Conservation (phyloP, 2,113 vertebrate genomes). For the Eurypyga helias region DNA sequence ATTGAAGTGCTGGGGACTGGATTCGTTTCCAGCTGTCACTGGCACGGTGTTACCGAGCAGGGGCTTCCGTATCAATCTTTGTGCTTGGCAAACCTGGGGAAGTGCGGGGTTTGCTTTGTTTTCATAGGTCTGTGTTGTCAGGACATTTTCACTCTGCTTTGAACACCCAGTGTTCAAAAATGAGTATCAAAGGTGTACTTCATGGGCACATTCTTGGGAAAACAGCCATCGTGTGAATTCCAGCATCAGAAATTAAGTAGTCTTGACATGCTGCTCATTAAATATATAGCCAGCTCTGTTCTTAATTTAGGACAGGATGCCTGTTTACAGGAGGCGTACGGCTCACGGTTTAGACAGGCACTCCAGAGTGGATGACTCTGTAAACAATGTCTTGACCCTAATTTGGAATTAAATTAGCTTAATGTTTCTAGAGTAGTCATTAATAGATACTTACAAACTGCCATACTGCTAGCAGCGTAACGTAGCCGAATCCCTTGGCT, state of each 20-base stretch:
- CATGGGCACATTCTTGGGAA: not conserved
- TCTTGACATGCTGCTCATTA: not conserved
- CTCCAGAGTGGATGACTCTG: slow-evolving; percentile 3
- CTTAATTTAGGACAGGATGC: not conserved
- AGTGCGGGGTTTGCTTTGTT: not conserved
- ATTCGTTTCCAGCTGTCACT: not conserved
- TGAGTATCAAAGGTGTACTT: not conserved
- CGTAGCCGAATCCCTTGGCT: not conserved
- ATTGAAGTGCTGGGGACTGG: not conserved
- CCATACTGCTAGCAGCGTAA: not conserved
- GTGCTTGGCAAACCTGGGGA: not conserved
- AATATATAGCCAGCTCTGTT: not conserved
- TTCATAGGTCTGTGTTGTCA: not conserved
- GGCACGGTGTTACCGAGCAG: not conserved
- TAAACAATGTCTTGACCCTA: slow-evolving; percentile 31
- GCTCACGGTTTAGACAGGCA: slow-evolving; percentile 25
- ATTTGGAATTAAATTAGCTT: slow-evolving; percentile 36
- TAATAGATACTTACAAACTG: slow-evolving; percentile 15
- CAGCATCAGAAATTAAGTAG: not conserved
- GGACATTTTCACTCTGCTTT: not conserved
- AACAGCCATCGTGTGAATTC: not conserved
- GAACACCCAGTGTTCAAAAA: not conserved
- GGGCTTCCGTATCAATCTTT: not conserved
- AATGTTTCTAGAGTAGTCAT: slow-evolving; percentile 39
- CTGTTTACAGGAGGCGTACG: slow-evolving; percentile 25